Conservation (phyloP, 2,888 invertebrate species). For the Noctua pronuba region DNA sequence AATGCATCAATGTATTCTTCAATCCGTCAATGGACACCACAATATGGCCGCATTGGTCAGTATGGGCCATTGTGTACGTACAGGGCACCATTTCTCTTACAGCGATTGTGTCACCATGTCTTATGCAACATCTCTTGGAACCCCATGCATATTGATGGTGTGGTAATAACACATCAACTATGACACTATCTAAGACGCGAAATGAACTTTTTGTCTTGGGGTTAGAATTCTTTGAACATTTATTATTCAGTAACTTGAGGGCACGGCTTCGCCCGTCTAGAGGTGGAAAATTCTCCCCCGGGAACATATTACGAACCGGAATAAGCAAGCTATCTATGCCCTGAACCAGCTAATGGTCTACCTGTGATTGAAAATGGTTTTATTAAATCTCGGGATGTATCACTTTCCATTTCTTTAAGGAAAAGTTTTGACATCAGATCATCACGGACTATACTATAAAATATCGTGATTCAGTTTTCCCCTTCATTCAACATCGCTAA, state of each 20-base stretch:
- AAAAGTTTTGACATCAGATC: slow-evolving; percentile 21
- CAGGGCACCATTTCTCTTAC: slow-evolving; percentile 42
- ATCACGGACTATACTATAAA: neutral
- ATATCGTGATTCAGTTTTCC: slow-evolving; percentile 41
- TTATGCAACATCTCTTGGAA: slow-evolving; percentile 39
- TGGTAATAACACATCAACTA: slow-evolving; percentile 8
- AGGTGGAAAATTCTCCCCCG: neutral
- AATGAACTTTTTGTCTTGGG: slow-evolving; percentile 20
- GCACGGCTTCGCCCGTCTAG: neutral
- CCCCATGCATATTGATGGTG: slow-evolving; percentile 41
- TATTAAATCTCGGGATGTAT: neutral
- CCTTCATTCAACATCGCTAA: slow-evolving; percentile 38
- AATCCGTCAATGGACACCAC: slow-evolving; percentile 25
- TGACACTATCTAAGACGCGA: slow-evolving; percentile 16
- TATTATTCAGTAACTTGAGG: neutral
- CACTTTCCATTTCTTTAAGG: slow-evolving; percentile 31
- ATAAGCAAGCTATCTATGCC: neutral
- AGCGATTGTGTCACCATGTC: slow-evolving; percentile 46
- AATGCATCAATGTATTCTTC: slow-evolving; percentile 26
- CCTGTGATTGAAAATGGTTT: neutral
- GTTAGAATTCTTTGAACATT: neutral
- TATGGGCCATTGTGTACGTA: slow-evolving; percentile 27
- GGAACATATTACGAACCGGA: neutral
- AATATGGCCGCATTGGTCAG: slow-evolving; percentile 21
- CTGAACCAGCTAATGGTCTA: neutral